These are phyloP conservation scores for Tenebrosternarchus preto DNA, from an alignment of 2,113 vertebrate genomes.

Conservation along the genomic window DNA sequence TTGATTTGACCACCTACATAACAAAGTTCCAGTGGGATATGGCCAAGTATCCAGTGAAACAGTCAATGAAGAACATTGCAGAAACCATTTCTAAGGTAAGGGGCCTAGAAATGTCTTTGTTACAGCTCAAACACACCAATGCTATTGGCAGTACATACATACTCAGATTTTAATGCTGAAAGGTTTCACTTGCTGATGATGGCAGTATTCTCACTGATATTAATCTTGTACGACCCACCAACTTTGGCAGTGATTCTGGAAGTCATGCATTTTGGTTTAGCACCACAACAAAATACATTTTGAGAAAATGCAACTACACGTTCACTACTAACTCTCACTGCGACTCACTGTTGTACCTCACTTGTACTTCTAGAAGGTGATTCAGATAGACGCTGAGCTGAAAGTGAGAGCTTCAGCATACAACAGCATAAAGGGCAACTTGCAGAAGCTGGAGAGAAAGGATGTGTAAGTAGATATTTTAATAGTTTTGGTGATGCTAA, in stretches of 20 bases:
- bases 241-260: background rate
- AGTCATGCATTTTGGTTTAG: background rate
- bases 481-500: background rate
- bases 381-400: conserved; percentile 96
- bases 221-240: too few species aligned
- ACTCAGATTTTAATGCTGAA: background rate
- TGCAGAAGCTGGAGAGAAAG: conserved; percentile 97
- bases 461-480: conserved; percentile 85
- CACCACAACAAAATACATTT: background rate
- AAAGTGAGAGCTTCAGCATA: conserved; percentile 94
- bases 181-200: too few species aligned
- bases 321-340: background rate
- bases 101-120: too few species aligned
- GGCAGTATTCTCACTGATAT: too few species aligned
- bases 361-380: conserved; percentile 81
- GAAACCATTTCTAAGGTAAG: conserved; percentile 95
- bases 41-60: conserved; percentile 99
- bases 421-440: conserved; percentile 97
- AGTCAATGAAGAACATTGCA: conserved; percentile 98
- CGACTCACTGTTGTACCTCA: too few species aligned
- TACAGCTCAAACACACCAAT: background rate
- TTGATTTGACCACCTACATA: conserved; percentile 96
- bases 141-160: background rate
- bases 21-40: conserved; percentile 99
- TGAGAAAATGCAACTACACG: background rate